Conservation (phyloP, 1,140 invertebrate species). For the Heliconius hermathena region DNA sequence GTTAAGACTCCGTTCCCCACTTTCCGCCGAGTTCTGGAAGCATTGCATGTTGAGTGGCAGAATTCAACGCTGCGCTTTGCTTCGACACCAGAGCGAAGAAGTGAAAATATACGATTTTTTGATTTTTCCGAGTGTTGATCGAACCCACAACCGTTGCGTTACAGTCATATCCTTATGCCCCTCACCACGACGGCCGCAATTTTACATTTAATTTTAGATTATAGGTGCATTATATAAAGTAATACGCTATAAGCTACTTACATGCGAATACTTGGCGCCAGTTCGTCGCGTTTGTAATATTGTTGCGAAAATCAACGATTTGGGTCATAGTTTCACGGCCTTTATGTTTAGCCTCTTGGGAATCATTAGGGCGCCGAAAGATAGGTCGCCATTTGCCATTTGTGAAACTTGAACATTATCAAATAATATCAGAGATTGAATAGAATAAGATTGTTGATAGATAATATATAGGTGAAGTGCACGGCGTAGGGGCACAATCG, state of each 20-base stretch:
- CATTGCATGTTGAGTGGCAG: too few relatives aligned
- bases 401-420: neutral
- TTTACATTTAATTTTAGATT: neutral
- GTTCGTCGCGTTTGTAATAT: constrained; percentile 46
- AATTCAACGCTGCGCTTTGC: too few relatives aligned
- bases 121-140: too few relatives aligned
- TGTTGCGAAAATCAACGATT: constrained; percentile 61
- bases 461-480: neutral
- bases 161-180: neutral
- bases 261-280: constrained; percentile 46
- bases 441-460: neutral
- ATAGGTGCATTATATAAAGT: constrained; percentile 12
- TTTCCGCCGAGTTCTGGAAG: too few relatives aligned
- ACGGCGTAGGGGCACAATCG: too few relatives aligned
- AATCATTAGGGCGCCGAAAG: constrained; percentile 41
- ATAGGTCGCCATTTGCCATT: constrained; percentile 39
- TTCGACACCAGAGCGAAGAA: too few relatives aligned
- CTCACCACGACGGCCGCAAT: too few relatives aligned
- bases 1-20: too few relatives aligned
- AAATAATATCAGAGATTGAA: neutral
- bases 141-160: too few relatives aligned
- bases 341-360: constrained; percentile 54
- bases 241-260: constrained; percentile 11
- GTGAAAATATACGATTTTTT: too few relatives aligned
- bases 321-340: constrained; percentile 65